Evolutionary conservation across 2,888 invertebrate genomes (phyloP).

Genomic region (Schizaphis graminum): DNA sequence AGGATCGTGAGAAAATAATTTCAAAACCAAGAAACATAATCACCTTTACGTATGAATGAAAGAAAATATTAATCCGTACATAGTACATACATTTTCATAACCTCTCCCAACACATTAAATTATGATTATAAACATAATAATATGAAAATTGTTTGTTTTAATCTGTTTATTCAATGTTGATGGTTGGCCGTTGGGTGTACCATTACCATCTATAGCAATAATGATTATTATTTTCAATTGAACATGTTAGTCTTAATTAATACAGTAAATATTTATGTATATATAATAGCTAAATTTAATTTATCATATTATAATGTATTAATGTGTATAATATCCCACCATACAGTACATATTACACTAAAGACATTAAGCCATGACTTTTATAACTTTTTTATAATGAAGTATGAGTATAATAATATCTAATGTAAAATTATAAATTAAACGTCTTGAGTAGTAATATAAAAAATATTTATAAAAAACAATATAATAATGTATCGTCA

Average conservation of each 20-base stretch:
- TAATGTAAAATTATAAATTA: neutral
- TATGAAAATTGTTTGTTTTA: conserved; percentile 6
- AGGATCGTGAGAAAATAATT: conserved; percentile 31
- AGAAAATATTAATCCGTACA: neutral
- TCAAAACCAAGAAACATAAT: conserved; percentile 12
- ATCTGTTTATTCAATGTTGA: conserved; percentile 11
- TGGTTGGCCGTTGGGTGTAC: neutral
- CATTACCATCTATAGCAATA: neutral
- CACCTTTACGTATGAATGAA: neutral
- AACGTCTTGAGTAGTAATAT: neutral
- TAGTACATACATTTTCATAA: neutral
- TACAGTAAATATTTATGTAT: neutral
- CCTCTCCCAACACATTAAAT: neutral
- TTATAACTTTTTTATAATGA: neutral
- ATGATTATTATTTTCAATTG: neutral
- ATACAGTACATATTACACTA: neutral
- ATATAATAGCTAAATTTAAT: neutral
- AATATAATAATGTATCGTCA: neutral
- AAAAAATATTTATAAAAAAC: neutral
- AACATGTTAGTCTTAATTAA: neutral
- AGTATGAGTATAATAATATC: neutral
- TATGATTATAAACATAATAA: neutral
- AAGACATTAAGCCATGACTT: neutral
- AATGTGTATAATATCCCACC: neutral
- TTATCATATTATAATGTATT: too few species aligned